Evolutionary conservation across 30 jellyfish, hydroid and myxozoan genomes (phyloP).

Genomic region (Cassiopea andromeda): DNA sequence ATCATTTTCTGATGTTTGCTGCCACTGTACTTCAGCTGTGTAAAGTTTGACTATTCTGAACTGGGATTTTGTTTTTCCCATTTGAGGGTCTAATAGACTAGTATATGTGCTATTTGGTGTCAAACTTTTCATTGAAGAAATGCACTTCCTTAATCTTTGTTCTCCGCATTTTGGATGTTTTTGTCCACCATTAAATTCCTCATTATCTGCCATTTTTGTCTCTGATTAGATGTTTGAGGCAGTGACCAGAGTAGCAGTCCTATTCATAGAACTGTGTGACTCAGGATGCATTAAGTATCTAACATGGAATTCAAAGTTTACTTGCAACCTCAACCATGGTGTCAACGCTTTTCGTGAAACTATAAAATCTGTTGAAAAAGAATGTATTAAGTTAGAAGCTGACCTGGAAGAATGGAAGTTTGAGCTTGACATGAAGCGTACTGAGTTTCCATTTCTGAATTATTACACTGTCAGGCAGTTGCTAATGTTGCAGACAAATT

Average conservation of each 20-base stretch:
- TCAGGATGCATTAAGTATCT: constrained; percentile 62
- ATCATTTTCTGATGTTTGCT: no score
- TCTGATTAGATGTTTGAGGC: constrained; percentile 51
- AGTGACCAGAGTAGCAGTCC: constrained; percentile 56
- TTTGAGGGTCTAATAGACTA: no score
- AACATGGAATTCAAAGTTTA: constrained; percentile 27
- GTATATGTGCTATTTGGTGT: no score
- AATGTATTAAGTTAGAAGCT: constrained; percentile 22
- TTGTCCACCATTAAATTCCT: not conserved
- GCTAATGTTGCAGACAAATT: constrained; percentile 53
- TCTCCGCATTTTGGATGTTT: not conserved
- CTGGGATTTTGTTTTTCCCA: no score
- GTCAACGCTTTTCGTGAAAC: not conserved
- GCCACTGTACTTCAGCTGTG: no score
- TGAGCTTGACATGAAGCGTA: constrained; percentile 22
- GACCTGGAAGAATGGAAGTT: constrained; percentile 46
- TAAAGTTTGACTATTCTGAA: no score
- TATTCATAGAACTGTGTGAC: constrained; percentile 54
- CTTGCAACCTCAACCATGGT: constrained; percentile 39
- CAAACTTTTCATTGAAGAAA: no score
- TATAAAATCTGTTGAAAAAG: constrained; percentile 21
- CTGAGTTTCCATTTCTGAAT: constrained; percentile 50
- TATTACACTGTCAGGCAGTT: constrained; percentile 64
- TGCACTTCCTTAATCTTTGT: no score
- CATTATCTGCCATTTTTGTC: not conserved